Evolutionary conservation across 2,888 invertebrate species (phyloP).

Genomic region (Synergus gifuensis): DNA sequence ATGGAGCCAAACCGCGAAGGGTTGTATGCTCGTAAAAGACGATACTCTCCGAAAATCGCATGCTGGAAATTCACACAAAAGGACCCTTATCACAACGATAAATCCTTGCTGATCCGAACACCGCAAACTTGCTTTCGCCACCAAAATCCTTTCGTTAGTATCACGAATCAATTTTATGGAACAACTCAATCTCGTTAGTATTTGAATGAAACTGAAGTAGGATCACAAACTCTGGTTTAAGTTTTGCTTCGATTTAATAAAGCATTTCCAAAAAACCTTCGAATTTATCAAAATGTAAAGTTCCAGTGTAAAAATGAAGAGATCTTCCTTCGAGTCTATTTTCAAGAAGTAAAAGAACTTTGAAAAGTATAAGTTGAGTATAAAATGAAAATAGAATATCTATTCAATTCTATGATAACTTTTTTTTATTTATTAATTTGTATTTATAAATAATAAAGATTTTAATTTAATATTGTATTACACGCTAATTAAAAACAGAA

Average conservation of each 20-base stretch:
- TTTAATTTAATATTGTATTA: too few relatives aligned
- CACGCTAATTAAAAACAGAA: too few relatives aligned
- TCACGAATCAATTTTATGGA: constrained; percentile 7
- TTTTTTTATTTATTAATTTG: too few relatives aligned
- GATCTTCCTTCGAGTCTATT: too few relatives aligned
- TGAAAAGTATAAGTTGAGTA: too few relatives aligned
- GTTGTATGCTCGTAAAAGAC: constrained; percentile 27
- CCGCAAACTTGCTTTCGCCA: constrained; percentile 17
- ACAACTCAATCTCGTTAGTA: neutral
- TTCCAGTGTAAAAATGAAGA: too few relatives aligned
- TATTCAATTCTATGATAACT: too few relatives aligned
- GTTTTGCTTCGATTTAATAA: neutral
- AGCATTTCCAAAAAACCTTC: neutral
- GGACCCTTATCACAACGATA: constrained; percentile 26
- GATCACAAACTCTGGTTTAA: neutral
- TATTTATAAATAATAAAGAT: too few relatives aligned
- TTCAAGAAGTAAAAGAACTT: too few relatives aligned
- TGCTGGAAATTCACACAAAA: constrained; percentile 24
- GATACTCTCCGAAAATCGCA: constrained; percentile 21
- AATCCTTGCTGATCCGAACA: constrained; percentile 14
- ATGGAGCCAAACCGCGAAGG: constrained; percentile 21
- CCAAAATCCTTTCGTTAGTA: neutral
- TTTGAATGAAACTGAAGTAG: neutral
- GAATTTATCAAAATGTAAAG: too few relatives aligned
- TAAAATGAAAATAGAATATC: too few relatives aligned